Base-by-base conservation (phyloP, 2,113 vertebrate genomes). In the Perccottus glenii region DNA sequence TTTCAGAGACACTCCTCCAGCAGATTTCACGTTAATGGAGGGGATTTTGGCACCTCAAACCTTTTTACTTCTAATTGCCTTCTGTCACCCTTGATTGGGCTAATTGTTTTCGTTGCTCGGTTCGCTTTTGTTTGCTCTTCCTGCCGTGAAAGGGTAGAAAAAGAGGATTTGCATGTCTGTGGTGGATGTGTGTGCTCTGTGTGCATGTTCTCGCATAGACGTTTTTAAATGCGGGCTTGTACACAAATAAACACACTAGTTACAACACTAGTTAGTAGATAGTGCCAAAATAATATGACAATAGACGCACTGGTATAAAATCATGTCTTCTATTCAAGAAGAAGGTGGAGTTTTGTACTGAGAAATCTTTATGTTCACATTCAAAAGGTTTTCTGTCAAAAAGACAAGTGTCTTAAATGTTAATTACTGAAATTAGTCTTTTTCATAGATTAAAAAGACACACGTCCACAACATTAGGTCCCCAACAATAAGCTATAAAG, bases 1-100 rank as follows among this genome's bases (percentile, higher is more conserved):
- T 59, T 79, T 79, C 70, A 66, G 16, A 33, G 9, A 14, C 62
- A 11, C 67, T 47, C 76, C 70, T 64, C 75, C 66, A 49, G 49
- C 85, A 80, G 65, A 76, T 80, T 78, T 60, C 79, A 60, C 64
- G 55, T 62, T 74, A 84, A 81, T 79, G 56, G 72, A 85, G 78
- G 60, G 73, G 78, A 84, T 78, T 85, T 77, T 82, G 77, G 82
- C 78, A 78, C 73, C 83, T 73, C 64, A n/a, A 76, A 77, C 81
- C 77, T 79, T 85, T 27, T 86, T 85, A 82, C 73, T 75, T 81
- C 78, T 87, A 87, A 86, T 87, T 86, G 80, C 84, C 76, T 83
- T 86, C 87, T 86, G 87, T 90, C 86, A 88, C 83, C 80, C 82
- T 85, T 87, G 85, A 90, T 88, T 88, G 88, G 81, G 62, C 82